Evolutionary conservation across 1,140 invertebrate genomes (phyloP).

Genomic region (Stegodyphus mimosarum): DNA sequence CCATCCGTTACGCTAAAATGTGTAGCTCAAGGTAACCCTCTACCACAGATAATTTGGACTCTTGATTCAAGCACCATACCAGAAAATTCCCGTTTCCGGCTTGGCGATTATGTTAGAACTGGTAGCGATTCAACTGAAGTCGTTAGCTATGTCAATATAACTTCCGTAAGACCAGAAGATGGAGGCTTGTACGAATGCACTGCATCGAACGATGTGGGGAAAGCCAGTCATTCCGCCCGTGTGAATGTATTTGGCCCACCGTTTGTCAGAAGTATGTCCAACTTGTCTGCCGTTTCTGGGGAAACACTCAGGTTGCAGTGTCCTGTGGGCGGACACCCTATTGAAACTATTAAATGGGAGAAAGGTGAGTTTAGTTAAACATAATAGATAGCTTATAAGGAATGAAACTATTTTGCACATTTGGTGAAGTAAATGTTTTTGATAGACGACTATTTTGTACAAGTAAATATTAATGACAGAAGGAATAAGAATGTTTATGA

Average conservation of each 20-base stretch:
- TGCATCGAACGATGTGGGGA: conserved; percentile 67
- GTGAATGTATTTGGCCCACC: conserved; percentile 66
- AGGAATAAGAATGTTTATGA: no score
- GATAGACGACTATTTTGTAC: no score
- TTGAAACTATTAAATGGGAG: conserved; percentile 69
- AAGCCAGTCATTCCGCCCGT: conserved; percentile 64
- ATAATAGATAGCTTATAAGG: no score
- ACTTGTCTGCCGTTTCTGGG: conserved; percentile 69
- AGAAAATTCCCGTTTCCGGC: conserved; percentile 63
- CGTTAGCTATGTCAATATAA: conserved; percentile 69
- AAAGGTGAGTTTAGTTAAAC: conserved; percentile 66
- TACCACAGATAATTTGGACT: conserved; percentile 73
- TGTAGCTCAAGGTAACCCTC: conserved; percentile 82
- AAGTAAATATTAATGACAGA: no score
- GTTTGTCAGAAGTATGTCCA: conserved; percentile 68
- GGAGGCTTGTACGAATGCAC: conserved; percentile 68
- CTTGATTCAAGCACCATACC: conserved; percentile 68
- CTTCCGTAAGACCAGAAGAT: conserved; percentile 66
- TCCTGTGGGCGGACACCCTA: conserved; percentile 65
- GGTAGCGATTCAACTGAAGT: conserved; percentile 74
- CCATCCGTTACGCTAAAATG: conserved; percentile 87
- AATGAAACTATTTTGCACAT: no score
- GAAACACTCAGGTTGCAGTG: conserved; percentile 67
- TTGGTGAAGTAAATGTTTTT: no score
- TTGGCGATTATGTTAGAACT: conserved; percentile 63